phyloP scores from a whole-genome alignment of 2,113 vertebrate genomes.

The Ophiodon elongatus region DNA sequence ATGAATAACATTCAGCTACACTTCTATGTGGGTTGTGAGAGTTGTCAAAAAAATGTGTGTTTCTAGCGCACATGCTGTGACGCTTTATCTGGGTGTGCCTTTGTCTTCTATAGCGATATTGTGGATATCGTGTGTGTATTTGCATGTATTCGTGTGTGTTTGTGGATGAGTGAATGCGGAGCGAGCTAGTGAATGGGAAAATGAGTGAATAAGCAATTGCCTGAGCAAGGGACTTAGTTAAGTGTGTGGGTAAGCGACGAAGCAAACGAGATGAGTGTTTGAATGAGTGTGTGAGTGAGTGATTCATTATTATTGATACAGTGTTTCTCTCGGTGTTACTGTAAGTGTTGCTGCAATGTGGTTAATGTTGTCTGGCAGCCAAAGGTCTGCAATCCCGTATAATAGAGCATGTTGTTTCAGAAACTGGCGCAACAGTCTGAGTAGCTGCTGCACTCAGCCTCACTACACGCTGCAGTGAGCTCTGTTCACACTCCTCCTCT shows the following conservation, averaged over 20 bases:
- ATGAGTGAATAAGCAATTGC: constrained; percentile 35
- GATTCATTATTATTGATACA: constrained; percentile 63
- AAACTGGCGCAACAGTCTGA: constrained; percentile 43
- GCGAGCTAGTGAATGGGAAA: constrained; percentile 48
- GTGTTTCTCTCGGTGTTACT: constrained; percentile 39
- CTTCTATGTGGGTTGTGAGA: background rate
- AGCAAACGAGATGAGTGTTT: constrained; percentile 35
- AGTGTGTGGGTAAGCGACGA: constrained; percentile 48
- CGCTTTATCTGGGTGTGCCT: background rate
- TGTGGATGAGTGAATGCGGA: constrained; percentile 17
- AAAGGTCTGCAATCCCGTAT: constrained; percentile 45
- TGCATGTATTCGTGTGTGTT: background rate
- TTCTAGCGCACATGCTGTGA: background rate
- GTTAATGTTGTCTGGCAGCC: constrained; percentile 55
- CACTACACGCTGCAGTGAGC: constrained; percentile 49
- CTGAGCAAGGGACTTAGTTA: constrained; percentile 35
- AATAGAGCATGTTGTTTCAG: constrained; percentile 48
- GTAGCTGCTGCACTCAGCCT: constrained; percentile 41
- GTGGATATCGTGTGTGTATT: background rate
- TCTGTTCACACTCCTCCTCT: constrained; percentile 28
- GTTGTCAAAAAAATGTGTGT: background rate
- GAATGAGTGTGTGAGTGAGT: constrained; percentile 31
- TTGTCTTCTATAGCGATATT: background rate
- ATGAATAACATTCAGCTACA: background rate
- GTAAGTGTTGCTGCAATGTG: constrained; percentile 45